phyloP scores from a whole-genome alignment of 2,113 vertebrate genomes.

The Todiramphus saurophagus region DNA sequence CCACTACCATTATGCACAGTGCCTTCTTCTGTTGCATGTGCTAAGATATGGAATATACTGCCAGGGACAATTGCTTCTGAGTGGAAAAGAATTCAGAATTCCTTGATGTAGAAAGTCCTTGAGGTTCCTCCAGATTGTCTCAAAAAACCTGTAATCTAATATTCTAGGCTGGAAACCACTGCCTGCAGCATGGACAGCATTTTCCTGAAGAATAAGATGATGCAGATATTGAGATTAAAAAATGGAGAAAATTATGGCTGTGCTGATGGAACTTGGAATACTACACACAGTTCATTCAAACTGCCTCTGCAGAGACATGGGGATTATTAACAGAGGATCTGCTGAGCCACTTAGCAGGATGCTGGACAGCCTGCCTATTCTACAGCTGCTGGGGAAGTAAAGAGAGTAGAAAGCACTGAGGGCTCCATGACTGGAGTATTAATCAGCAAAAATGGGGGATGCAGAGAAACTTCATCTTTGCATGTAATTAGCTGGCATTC shows the following conservation, averaged over 20 bases:
- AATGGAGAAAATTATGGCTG: not conserved
- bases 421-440: not conserved
- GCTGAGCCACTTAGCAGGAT: not conserved
- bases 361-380: not conserved
- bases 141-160: not conserved
- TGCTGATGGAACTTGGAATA: not conserved
- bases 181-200: not conserved
- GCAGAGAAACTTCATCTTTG: not conserved
- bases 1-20: not conserved
- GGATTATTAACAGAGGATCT: not conserved
- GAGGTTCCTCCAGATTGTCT: not conserved
- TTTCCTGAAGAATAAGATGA: not conserved
- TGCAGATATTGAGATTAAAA: not conserved
- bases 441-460: not conserved
- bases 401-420: not conserved
- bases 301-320: not conserved
- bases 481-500: not conserved
- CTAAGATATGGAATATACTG: not conserved
- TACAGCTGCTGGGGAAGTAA: not conserved
- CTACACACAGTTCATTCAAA: not conserved
- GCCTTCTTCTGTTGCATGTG: not conserved
- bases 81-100: not conserved
- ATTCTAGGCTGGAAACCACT: not conserved
- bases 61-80: not conserved
- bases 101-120: not conserved